phyloP scores from a whole-genome alignment of 2,797 vertebrate genomes.

The Hybognathus amarus region DNA sequence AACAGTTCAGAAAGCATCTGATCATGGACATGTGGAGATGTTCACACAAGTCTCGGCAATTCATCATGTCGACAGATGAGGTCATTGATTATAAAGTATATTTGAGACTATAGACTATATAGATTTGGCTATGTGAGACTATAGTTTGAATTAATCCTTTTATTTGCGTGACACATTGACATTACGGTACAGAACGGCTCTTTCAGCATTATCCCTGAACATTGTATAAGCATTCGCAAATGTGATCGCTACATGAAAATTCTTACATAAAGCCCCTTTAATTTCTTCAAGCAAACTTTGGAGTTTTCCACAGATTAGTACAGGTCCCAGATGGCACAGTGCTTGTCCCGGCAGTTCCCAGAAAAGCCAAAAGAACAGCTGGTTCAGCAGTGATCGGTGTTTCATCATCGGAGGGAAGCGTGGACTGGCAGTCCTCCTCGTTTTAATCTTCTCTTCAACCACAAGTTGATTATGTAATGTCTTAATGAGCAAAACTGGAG shows the following conservation, averaged over 20 bases:
- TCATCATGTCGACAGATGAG: too few relatives aligned
- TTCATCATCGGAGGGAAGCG: constrained; percentile 66
- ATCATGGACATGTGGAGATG: too few relatives aligned
- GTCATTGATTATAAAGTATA: too few relatives aligned
- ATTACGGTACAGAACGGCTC: not conserved
- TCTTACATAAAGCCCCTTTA: not conserved
- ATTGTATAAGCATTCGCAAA: not conserved
- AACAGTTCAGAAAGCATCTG: too few relatives aligned
- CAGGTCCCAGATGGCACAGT: constrained; percentile 29
- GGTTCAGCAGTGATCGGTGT: constrained; percentile 70
- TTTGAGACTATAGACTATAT: too few relatives aligned
- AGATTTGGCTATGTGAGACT: too few relatives aligned
- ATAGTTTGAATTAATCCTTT: too few relatives aligned
- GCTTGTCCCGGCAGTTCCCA: constrained; percentile 17
- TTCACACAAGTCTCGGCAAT: too few relatives aligned
- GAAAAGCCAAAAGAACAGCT: constrained; percentile 67
- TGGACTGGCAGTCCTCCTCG: constrained; percentile 34
- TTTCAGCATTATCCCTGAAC: not conserved
- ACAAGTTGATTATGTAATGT: constrained; percentile 49
- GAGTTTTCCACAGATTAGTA: constrained; percentile 22
- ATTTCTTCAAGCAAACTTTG: constrained; percentile 17
- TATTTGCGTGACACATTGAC: too few relatives aligned
- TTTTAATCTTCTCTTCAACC: constrained; percentile 23
- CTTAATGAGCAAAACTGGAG: constrained; percentile 51
- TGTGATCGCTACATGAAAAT: not conserved